Conservation (phyloP, 2,888 invertebrate genomes). For the Hipparchia sbordonii region DNA sequence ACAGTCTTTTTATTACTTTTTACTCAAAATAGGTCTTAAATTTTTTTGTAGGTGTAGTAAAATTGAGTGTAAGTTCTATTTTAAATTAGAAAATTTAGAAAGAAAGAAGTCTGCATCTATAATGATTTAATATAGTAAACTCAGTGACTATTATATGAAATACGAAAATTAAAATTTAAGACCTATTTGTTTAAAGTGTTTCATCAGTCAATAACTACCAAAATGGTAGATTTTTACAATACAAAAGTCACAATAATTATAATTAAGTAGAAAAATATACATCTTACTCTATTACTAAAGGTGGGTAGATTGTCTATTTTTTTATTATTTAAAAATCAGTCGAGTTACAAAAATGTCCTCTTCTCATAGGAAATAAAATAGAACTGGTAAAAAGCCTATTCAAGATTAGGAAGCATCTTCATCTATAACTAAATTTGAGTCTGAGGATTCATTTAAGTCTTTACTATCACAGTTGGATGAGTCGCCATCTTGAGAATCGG, state of each 20-base stretch:
- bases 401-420: constrained; percentile 45
- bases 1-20: constrained; percentile 24
- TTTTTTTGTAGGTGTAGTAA: not conserved
- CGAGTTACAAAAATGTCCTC: constrained; percentile 11
- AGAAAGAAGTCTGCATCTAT: not conserved
- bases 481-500: constrained; percentile 30
- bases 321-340: constrained; percentile 25
- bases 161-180: constrained; percentile 5
- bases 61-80: not conserved
- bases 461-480: constrained; percentile 44
- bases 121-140: not conserved
- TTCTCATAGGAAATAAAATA: constrained; percentile 16
- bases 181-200: constrained; percentile 15
- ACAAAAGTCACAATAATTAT: constrained; percentile 7
- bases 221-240: constrained; percentile 24
- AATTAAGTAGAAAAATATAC: constrained; percentile 36
- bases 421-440: constrained; percentile 58
- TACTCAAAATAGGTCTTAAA: constrained; percentile 18
- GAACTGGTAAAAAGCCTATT: constrained; percentile 15
- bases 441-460: constrained; percentile 52
- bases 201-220: constrained; percentile 23
- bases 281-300: constrained; percentile 34
- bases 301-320: constrained; percentile 36
- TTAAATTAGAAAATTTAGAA: not conserved
- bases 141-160: not conserved